Evolutionary conservation across 2,888 invertebrate genomes (phyloP).

Genomic region (Ctenicera cuprea): DNA sequence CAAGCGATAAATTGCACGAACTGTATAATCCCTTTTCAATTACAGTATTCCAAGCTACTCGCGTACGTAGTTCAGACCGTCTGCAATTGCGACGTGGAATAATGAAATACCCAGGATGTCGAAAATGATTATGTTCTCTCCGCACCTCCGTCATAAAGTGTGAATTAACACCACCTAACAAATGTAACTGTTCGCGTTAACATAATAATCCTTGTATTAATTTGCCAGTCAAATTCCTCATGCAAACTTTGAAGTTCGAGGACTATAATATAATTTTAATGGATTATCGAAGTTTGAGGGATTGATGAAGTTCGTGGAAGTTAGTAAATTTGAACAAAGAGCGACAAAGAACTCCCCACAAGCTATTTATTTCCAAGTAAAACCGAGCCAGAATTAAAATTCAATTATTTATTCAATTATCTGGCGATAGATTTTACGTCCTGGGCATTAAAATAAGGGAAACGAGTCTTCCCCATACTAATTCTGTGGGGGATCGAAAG

Average conservation of each 20-base stretch:
- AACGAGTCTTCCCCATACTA: conserved; percentile 9
- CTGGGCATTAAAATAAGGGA: conserved; percentile 22
- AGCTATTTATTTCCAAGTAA: conserved; percentile 30
- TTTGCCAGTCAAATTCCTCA: conserved; percentile 43
- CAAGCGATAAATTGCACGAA: no score
- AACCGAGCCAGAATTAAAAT: conserved; percentile 24
- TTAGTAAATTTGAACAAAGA: conserved; percentile 30
- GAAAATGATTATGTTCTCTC: conserved; percentile 24
- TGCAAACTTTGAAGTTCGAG: conserved; percentile 28
- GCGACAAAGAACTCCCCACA: conserved; percentile 25
- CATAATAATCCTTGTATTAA: conserved; percentile 43
- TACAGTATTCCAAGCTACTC: no score
- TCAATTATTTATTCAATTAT: conserved; percentile 36
- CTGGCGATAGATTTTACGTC: conserved; percentile 13
- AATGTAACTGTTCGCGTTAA: conserved; percentile 34
- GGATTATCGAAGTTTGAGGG: conserved; percentile 44
- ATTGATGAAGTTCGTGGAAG: conserved; percentile 38
- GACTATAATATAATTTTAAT: conserved; percentile 40
- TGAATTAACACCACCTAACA: conserved; percentile 14
- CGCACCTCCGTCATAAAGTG: not conserved
- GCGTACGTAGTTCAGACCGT: no score
- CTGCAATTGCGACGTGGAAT: no score
- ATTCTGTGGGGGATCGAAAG: conserved; percentile 7
- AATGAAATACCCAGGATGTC: not conserved
- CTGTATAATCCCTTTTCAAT: no score